Evolutionary conservation across 2,797 vertebrate genomes (phyloP).

Genomic region (Sebastes iracundus): DNA sequence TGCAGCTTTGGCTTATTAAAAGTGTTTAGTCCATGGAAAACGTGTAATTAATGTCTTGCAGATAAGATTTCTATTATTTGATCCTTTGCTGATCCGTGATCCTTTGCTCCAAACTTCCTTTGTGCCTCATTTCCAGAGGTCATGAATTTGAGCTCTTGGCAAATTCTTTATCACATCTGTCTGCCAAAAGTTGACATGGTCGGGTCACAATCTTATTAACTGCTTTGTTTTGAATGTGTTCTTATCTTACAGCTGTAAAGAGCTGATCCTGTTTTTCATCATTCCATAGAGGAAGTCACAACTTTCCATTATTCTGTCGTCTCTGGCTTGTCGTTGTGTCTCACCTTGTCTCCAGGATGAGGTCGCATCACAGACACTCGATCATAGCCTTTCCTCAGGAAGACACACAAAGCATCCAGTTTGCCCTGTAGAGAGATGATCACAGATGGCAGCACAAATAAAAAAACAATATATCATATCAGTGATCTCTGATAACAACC

Average conservation of each 20-base stretch:
- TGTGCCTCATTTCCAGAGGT: conserved; percentile 12
- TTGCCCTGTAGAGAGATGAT: conserved; percentile 86
- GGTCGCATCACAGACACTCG: conserved; percentile 97
- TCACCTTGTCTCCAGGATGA: conserved; percentile 96
- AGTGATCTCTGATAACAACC: neutral
- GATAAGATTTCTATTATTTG: conserved; percentile 10
- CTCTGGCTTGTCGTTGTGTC: neutral
- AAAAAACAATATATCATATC: neutral
- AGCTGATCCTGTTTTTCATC: neutral
- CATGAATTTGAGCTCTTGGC: conserved; percentile 13
- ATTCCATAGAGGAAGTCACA: neutral
- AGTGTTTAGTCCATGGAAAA: neutral
- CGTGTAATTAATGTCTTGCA: neutral
- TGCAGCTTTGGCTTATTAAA: neutral
- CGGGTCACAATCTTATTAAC: conserved; percentile 6
- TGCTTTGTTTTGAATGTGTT: conserved; percentile 3
- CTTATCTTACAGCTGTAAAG: conserved; percentile 5
- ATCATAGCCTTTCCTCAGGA: conserved; percentile 92
- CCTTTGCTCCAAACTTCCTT: neutral
- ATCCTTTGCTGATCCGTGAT: neutral
- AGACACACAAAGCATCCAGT: conserved; percentile 93
- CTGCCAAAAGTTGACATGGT: conserved; percentile 29
- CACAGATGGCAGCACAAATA: neutral
- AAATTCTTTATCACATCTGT: conserved; percentile 3
- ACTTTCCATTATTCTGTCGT: neutral